Base-by-base conservation (phyloP, 2,888 invertebrate genomes). In the Calliphora vomitoria region DNA sequence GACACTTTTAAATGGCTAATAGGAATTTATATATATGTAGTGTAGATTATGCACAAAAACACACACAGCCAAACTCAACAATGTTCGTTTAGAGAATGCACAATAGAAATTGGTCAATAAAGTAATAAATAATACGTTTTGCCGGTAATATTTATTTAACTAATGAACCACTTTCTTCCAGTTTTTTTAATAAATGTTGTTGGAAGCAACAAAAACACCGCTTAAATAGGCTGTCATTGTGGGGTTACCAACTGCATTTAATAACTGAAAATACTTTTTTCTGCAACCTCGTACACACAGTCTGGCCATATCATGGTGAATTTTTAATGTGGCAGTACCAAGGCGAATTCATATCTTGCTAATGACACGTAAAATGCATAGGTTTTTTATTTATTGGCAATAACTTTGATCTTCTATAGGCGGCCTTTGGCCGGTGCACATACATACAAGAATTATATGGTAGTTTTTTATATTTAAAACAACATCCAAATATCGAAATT, bases 161-260 rank as follows among this genome's bases (percentile, higher is more conserved):
- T 13, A 64, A 66, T 10, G 3, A 60, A 50, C 20, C 35, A 75
- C 50, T 62, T 78, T 62, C 83, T 38, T 79, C 25, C 35, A 18
- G 5, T 53, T 31, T 80, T 69, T 82, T 71, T 78, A 55, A 44
- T 55, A 31, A 85, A 82, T 85, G 81, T 62, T 53, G n/a, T 15
- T 68, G 60, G 5, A 41, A 72, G 55, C 20, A 64, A 11, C 31
- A 78, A 72, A 79, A 44, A 53, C 31, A 38, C 13, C 20, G 66
- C 38, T 87, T 87, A 82, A 53, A 87, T 87, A 87, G 15, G n/a
- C 8, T 60, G n/a, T 74, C 6, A 41, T 18, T 25, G 1, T 18
- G 2, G 47, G 0, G 60, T 11, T 60, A 6, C 41, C 71, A 62
- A 20, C 15, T 13, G 18, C 1, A 47, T 3, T 50, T 50, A 18